These are phyloP conservation scores for Colossoma macropomum DNA, from an alignment of 2,113 vertebrate genomes.

Conservation along the genomic window DNA sequence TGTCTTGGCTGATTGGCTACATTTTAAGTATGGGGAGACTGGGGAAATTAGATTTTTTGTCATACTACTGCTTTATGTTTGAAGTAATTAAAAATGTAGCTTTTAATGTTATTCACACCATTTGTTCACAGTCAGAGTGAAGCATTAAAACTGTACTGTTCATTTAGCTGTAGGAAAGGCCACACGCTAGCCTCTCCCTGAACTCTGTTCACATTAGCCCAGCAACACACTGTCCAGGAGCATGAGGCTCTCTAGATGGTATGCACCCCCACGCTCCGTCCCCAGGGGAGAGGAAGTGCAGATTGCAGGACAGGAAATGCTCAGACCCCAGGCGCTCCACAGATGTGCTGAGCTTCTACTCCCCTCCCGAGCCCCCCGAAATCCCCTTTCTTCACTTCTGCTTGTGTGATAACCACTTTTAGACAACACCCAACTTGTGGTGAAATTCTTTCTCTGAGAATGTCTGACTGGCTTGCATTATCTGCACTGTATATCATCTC, in stretches of 20 bases:
- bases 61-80: no score
- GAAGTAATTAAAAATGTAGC: no score
- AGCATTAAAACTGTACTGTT: neutral
- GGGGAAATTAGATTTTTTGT: no score
- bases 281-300: conserved; percentile 37
- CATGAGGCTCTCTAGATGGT: neutral
- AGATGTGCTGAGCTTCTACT: conserved; percentile 49
- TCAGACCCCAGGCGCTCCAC: conserved; percentile 29
- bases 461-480: neutral
- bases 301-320: conserved; percentile 53
- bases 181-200: neutral
- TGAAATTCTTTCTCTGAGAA: conserved; percentile 6
- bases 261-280: conserved; percentile 15
- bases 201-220: conserved; percentile 4
- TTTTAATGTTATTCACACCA: no score
- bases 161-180: neutral
- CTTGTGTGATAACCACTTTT: conserved; percentile 7
- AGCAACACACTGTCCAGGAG: neutral
- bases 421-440: neutral
- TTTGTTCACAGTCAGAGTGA: neutral
- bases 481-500: no score
- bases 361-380: neutral
- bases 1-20: no score
- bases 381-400: neutral
- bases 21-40: no score